phyloP scores from a whole-genome alignment of 2,797 vertebrate genomes.

The Taeniopygia guttata region DNA sequence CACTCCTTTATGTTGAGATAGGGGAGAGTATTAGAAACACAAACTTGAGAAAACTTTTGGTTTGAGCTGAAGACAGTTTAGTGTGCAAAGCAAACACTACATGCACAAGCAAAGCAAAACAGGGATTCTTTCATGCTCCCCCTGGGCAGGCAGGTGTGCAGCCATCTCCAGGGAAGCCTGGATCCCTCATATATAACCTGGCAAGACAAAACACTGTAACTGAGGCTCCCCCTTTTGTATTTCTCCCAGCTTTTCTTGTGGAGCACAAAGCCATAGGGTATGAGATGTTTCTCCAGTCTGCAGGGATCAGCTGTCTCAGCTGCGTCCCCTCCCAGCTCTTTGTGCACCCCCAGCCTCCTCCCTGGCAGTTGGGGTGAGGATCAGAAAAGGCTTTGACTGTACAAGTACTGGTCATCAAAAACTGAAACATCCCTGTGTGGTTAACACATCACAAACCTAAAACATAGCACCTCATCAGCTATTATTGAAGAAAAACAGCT shows the following conservation, averaged over 20 bases:
- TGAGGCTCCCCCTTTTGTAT: fast-evolving
- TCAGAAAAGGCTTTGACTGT: background rate
- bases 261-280: fast-evolving
- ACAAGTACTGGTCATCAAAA: background rate
- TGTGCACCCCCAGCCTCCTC: background rate
- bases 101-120: fast-evolving
- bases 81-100: fast-evolving
- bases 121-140: background rate
- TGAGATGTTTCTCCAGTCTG: background rate
- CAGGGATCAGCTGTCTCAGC: background rate
- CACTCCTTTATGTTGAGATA: background rate
- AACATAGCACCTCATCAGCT: background rate
- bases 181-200: fast-evolving
- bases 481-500: background rate
- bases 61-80: background rate
- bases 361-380: background rate
- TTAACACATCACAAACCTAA: background rate
- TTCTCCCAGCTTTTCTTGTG: background rate
- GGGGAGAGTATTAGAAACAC: background rate
- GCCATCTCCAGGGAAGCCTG: background rate
- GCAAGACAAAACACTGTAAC: background rate
- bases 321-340: background rate
- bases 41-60: background rate
- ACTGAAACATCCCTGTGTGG: background rate
- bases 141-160: background rate